Evolutionary conservation across 2,113 vertebrate species (phyloP).

Genomic region (Oreochromis niloticus): DNA sequence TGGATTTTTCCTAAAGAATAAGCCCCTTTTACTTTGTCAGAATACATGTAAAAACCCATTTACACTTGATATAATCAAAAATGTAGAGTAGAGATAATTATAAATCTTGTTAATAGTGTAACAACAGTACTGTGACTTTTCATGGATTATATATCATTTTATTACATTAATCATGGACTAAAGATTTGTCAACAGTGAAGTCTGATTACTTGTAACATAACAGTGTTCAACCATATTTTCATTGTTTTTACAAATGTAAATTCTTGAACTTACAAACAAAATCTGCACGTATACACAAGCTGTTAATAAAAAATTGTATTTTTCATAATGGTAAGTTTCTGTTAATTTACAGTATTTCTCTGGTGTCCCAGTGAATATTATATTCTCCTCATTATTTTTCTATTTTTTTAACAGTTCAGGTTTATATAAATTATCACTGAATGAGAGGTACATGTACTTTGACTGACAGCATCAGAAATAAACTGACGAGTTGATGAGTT

Average conservation of each 20-base stretch:
- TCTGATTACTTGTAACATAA: background rate
- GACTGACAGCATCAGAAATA: background rate
- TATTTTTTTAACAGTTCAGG: background rate
- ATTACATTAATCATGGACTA: background rate
- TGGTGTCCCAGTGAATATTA: background rate
- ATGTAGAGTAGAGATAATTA: background rate
- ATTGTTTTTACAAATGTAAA: background rate
- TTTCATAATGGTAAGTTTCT: background rate
- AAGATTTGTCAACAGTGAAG: background rate
- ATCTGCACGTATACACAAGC: background rate
- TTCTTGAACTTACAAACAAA: background rate
- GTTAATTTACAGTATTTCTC: background rate
- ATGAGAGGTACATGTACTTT: background rate
- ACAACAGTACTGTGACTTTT: background rate
- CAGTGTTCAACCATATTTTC: background rate
- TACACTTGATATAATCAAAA: background rate
- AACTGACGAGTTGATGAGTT: background rate
- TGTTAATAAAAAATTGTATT: accelerated
- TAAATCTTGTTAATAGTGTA: background rate
- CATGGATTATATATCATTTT: background rate
- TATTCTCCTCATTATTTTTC: background rate
- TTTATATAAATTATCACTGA: background rate
- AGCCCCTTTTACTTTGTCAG: background rate
- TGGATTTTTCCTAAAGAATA: background rate
- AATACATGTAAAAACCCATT: background rate